These are phyloP conservation scores for Bombus waltoni DNA, from an alignment of 1,140 invertebrate species.

Conservation along the genomic window DNA sequence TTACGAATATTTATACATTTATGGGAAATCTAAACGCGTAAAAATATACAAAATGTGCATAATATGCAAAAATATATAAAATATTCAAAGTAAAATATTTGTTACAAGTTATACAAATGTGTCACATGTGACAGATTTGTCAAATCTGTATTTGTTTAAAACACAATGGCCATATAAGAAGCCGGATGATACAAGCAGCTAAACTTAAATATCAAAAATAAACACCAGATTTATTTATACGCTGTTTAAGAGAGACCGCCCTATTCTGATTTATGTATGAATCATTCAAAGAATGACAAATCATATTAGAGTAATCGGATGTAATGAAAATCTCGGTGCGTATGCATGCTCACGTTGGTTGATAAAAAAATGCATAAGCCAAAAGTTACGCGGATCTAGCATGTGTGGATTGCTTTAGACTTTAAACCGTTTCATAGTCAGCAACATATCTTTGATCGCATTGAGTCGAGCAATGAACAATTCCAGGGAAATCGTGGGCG, in stretches of 20 bases:
- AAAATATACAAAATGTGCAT: not conserved
- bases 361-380: not conserved
- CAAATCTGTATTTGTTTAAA: too few relatives aligned
- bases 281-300: not conserved
- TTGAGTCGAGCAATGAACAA: not conserved
- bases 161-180: too few relatives aligned
- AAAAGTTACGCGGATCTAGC: not conserved
- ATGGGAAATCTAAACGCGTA: not conserved
- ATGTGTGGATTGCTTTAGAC: not conserved
- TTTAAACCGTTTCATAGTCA: not conserved
- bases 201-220: not conserved
- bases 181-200: not conserved
- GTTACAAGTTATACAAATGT: too few relatives aligned
- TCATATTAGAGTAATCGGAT: not conserved
- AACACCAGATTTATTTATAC: not conserved
- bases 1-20: not conserved
- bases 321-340: too few relatives aligned
- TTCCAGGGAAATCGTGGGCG: not conserved
- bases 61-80: not conserved
- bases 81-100: not conserved
- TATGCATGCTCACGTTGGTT: too few relatives aligned
- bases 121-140: too few relatives aligned
- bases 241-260: not conserved
- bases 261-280: not conserved
- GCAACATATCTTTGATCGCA: slow-evolving; percentile 2